Conservation (phyloP, 2,888 invertebrate genomes). For the Bombyx huttoni region DNA sequence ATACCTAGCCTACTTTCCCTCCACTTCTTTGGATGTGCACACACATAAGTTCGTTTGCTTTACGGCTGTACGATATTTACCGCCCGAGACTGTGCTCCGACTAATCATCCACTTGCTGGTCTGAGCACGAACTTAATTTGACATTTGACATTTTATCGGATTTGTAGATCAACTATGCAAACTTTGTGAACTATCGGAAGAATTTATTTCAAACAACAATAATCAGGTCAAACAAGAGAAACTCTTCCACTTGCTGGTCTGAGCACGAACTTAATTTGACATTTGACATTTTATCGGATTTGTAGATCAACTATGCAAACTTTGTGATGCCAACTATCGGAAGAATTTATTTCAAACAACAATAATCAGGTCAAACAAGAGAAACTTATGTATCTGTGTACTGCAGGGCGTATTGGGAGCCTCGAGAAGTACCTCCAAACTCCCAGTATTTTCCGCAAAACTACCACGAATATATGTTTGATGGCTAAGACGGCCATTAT, state of each 20-base stretch:
- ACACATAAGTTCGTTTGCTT: conserved; percentile 13
- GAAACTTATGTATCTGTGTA: too few relatives aligned
- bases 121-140: conserved; percentile 21
- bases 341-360: too few relatives aligned
- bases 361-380: too few relatives aligned
- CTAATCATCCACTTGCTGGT: conserved; percentile 23
- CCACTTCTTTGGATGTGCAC: conserved; percentile 2
- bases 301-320: conserved; percentile 11
- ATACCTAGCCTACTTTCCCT: conserved; percentile 4
- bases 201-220: too few relatives aligned
- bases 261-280: conserved; percentile 22
- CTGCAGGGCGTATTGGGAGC: too few relatives aligned
- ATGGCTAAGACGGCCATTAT: too few relatives aligned
- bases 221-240: too few relatives aligned
- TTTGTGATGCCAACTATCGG: not conserved
- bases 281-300: conserved; percentile 15
- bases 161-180: conserved; percentile 13
- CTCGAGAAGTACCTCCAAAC: too few relatives aligned
- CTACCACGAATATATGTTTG: too few relatives aligned
- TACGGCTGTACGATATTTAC: conserved; percentile 15
- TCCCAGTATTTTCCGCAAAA: too few relatives aligned
- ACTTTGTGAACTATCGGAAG: not conserved
- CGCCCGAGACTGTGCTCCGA: conserved; percentile 7
- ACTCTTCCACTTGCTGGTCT: conserved; percentile 16
- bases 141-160: conserved; percentile 15